Evolutionary conservation across 2,113 vertebrate genomes (phyloP), one percentile per base, ranked within the genome.

Genomic region (Zingel zingel): DNA sequence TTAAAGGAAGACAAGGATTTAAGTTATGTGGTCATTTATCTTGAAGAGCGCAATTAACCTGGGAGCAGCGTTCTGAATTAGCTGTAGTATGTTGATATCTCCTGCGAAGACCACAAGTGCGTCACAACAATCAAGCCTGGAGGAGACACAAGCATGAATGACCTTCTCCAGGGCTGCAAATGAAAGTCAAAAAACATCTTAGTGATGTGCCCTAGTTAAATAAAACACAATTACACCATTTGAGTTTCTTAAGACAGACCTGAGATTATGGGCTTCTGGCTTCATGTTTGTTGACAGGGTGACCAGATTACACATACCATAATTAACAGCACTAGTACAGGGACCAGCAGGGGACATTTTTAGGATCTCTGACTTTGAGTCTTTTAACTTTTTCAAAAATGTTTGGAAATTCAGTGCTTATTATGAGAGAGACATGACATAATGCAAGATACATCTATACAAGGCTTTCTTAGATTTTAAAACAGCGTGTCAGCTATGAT

Each of bases 1-100:
- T 4, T 79, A 67, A 43, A 72, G 21, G n/a, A 39, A 45, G 30
- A 45, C 6, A 11, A 62, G n/a, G 59, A 88, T 70, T 63, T 61
- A 62, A 36, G 25, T 77, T 59, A 79, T 69, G 66, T 51, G 61
- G 65, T 74, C 58, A 54, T 21, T 84, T 33, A 15, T 80, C 48
- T 59, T 59, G 15, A 27, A 79, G 25, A 74, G 30, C 15, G 43
- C 23, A 45, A 88, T 83, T 81, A 75, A 39, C 43, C 43, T 48
- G n/a, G 9, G 39, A 77, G 64, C 39, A 65, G 30, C 11, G 21
- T 23, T 62, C 50, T 68, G 19, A 79, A 61, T 59, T 4, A 30
- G 57, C 66, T 70, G 72, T 71, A 76, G 48, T 15, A 15, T 71
- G 75, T 48, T 62, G 58, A 74, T 66, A 56, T 66, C 36, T 73